Base-by-base conservation (phyloP, 2,113 vertebrate genomes). In the Amphiprion percula region DNA sequence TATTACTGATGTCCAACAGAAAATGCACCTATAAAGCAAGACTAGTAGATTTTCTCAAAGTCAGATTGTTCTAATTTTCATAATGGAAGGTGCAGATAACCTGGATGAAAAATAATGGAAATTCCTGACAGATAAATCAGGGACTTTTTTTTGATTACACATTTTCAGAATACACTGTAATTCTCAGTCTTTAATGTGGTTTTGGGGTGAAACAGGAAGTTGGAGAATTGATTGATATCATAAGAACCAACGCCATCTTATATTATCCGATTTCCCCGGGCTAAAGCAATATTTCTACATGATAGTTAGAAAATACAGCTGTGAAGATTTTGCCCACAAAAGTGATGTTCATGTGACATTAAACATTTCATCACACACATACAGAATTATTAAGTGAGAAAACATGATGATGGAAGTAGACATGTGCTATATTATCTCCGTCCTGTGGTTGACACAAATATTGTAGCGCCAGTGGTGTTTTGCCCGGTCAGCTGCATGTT, bases 391-490 rank as follows among this genome's bases (percentile, higher is more conserved):
- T 67, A 46, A 47, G 44, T 63, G 37, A 47, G n/a, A 66, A 30
- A 59, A 61, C 60, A 19, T 56, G 30, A 77, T 65, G 72, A 71
- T 30, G 9, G 37, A 58, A 21, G 53, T 21, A 62, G 4, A 23
- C 14, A 56, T 37, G 73, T 54, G 14, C 23, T 39, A 24, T 24
- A 12, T 58, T 15, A 52, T 80, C 16, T 68, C 24, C 61, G 37
- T 33, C 33, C 21, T 68, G 41, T 56, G 50, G 58, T 66, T 72
- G 15, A 0, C 19, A 62, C 41, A n/a, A 19, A 4, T 17, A 28
- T 41, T n/a, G 17, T 56, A 15, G 70, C 68, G 64, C 11, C 60
- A 80, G 49, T 55, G 68, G 49, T 58, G 73, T 84, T 86, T 87
- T 79, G 17, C 76, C 39, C 16, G 10, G 30, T 87, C 59, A 65